Evolutionary conservation across 2,888 invertebrate species (phyloP).

Genomic region (Spodoptera picta): DNA sequence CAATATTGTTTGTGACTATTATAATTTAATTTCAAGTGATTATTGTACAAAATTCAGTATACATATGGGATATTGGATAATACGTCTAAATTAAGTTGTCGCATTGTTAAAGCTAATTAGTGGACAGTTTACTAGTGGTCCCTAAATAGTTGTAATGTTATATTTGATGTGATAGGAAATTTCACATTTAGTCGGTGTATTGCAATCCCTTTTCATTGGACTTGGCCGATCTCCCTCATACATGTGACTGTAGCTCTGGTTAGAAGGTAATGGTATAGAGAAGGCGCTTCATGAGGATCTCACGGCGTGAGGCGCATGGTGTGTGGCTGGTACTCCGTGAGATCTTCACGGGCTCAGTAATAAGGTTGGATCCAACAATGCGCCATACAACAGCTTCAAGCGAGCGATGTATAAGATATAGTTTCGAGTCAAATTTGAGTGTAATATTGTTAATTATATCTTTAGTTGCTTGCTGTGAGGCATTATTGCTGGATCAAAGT

Average conservation of each 20-base stretch:
- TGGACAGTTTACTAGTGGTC: constrained; percentile 75
- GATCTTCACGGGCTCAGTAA: constrained; percentile 41
- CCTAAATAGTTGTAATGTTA: constrained; percentile 81
- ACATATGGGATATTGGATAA: constrained; percentile 70
- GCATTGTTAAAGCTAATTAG: constrained; percentile 82
- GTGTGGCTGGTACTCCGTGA: constrained; percentile 25
- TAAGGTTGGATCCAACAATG: constrained; percentile 58
- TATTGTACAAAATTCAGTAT: constrained; percentile 73
- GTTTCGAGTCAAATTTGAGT: constrained; percentile 49
- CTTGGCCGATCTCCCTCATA: constrained; percentile 78
- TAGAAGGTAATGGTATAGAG: constrained; percentile 60
- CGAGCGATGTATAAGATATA: constrained; percentile 42
- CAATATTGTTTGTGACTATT: constrained; percentile 56
- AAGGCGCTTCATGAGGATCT: constrained; percentile 44
- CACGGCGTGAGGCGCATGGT: constrained; percentile 19
- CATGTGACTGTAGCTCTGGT: constrained; percentile 66
- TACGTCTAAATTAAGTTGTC: constrained; percentile 80
- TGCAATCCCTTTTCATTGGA: constrained; percentile 72
- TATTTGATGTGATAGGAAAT: constrained; percentile 82
- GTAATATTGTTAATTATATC: constrained; percentile 41
- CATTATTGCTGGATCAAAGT: constrained; percentile 69
- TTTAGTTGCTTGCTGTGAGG: constrained; percentile 50
- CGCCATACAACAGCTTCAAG: constrained; percentile 57
- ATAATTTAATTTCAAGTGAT: constrained; percentile 55
- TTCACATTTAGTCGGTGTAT: constrained; percentile 83